Evolutionary conservation across 2,113 vertebrate genomes (phyloP).

Genomic region (Stigmatopora argus): DNA sequence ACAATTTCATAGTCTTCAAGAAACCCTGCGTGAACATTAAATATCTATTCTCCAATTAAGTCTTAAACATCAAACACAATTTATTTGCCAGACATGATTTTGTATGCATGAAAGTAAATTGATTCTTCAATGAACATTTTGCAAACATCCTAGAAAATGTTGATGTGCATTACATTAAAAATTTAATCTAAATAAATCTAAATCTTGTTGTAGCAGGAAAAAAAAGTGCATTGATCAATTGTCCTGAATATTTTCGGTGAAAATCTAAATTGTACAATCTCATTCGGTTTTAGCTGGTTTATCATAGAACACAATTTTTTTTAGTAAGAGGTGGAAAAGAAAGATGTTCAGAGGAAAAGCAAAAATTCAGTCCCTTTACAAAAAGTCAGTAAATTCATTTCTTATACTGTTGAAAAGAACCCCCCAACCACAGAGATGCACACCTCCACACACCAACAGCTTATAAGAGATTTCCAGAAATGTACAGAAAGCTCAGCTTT

Average conservation of each 20-base stretch:
- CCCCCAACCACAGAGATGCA: neutral
- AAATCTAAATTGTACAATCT: neutral
- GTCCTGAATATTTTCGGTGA: neutral
- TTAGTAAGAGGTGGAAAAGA: neutral
- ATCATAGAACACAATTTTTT: neutral
- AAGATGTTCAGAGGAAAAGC: neutral
- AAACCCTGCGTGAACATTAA: no score
- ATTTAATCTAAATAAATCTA: neutral
- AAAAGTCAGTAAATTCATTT: neutral
- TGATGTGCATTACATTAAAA: neutral
- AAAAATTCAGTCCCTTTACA: neutral
- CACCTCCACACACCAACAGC: neutral
- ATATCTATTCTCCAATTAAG: neutral
- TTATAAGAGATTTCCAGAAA: slow-evolving; percentile 10
- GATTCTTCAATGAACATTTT: neutral
- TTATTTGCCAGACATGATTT: neutral
- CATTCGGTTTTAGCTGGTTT: neutral
- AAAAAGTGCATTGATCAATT: neutral
- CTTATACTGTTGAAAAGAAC: neutral
- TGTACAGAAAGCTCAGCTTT: slow-evolving; percentile 1
- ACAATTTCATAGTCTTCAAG: neutral
- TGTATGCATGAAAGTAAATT: neutral
- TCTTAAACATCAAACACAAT: neutral
- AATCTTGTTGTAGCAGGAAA: neutral
- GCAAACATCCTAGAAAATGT: neutral